Evolutionary conservation across 2,888 invertebrate species (phyloP), one percentile per base, ranked within the genome.

Genomic region (Standfussiana lucernea): DNA sequence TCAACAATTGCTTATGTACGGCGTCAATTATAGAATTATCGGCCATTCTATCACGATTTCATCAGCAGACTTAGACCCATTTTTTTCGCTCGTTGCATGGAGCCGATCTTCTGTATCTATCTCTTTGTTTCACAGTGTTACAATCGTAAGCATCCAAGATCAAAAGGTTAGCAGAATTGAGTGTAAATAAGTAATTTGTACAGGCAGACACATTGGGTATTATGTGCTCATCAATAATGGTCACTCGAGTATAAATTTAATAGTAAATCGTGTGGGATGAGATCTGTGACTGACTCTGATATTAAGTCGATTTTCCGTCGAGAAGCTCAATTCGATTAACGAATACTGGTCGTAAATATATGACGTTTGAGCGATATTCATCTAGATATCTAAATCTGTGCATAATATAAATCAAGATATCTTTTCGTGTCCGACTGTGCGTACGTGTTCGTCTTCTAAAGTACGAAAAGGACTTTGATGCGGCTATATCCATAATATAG

Each of bases 121-220:
- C 10, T 42, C 40, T 21, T 53, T 21, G 50, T 56, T 42, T 10
- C 42, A 32, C 74, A n/a, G n/a, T 56, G 42, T 75, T 64, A 68
- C 67, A 59, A 59, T 65, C 40, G 37, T 28, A 61, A 47, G n/a
- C 21, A 59, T 32, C 56, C 56, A 64, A 82, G 86, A 72, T 72
- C 84, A 69, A 83, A 82, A 76, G 59, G 66, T 70, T 68, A 74
- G 71, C 53, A 77, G 83, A 75, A 83, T 83, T 78, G 74, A 45
- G 78, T 78, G 72, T 86, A 78, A 77, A 80, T 85, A 86, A 84
- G 77, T 77, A 77, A 86, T 85, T 67, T 84, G 70, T 85, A 73
- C 28, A 69, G 40, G 69, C 74, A 79, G 68, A 86, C 74, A 84
- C 69, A 86, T 72, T 77, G 74, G 56, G 47, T 47, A 71, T 74